Base-by-base conservation (phyloP, 1,140 invertebrate species). In the Andrena cerasifolii region DNA sequence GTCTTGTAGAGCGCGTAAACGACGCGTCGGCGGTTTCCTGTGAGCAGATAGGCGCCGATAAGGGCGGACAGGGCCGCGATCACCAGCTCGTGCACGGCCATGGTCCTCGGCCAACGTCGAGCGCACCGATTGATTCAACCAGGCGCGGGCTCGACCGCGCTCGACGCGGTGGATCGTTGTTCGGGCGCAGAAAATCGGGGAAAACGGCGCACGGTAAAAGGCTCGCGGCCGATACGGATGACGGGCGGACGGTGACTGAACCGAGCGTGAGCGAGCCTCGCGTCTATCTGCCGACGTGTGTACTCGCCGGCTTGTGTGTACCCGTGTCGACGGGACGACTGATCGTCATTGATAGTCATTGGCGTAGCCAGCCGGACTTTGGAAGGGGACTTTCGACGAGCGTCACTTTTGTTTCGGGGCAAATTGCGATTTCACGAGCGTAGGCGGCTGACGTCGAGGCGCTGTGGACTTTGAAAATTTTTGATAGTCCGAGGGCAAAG, bases 1-100 rank as follows among this genome's bases (percentile, higher is more conserved):
- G 93, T 93, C 80, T 87, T 91, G 56, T 85, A 86, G 18, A 92
- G 83, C 49, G 92, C 85, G 62, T 88, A 88, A 26, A 93, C 68
- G 67, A 88, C 82, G 6, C 82, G 87, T 49, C 89, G 88, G 21
- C 91, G 83, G 53, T 78, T 90, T 78, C 90, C 89, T 33, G 89
- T 89, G 8, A 90, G 86, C 14, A 93, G 78, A 82, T 91, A 90
- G 36, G 79, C 86, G 33, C 78, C 87, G 21, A 91, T 45, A 36
- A 89, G 62, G 0, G 91, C 65, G 58, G 85, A 74, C 7, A 88
- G 51, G n/a, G 82, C 66, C n/a, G 89, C 80, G 24, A 89, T 62
- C 33, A 87, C 56, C n/a, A 91, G 58, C 68, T 87, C 82, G 49
- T 87, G 62, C 21, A 88, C 24, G 62, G 63, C 73, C 88, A 85